Evolutionary conservation across 2,113 vertebrate genomes (phyloP).

Genomic region (Oostethus manadensis): DNA sequence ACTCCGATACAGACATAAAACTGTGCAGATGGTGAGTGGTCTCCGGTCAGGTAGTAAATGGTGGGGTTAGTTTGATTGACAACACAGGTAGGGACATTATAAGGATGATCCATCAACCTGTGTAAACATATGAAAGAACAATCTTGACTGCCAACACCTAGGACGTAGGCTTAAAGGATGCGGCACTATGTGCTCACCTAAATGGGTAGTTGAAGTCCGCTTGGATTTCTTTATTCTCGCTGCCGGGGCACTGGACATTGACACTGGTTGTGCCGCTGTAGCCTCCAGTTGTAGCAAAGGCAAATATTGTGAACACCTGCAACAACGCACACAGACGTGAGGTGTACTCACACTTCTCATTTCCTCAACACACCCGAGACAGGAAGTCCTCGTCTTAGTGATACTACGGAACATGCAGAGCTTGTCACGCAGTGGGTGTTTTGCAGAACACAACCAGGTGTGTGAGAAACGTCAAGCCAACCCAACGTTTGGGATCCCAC

Average conservation of each 20-base stretch:
- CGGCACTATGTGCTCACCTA: conserved; percentile 54
- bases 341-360: conserved; percentile 18
- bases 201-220: conserved; percentile 86
- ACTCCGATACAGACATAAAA: conserved; percentile 90
- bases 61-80: conserved; percentile 3
- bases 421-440: too few relatives aligned
- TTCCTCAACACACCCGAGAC: background rate
- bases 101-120: conserved; percentile 76
- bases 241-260: conserved; percentile 68
- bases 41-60: conserved; percentile 70
- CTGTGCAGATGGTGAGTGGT: conserved; percentile 83
- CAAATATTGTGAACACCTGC: conserved; percentile 91
- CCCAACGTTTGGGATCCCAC: too few relatives aligned
- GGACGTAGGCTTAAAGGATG: background rate
- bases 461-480: too few relatives aligned
- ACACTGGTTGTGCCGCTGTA: conserved; percentile 80
- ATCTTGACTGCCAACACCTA: background rate
- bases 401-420: background rate
- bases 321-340: conserved; percentile 9
- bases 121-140: conserved; percentile 4
- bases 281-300: conserved; percentile 85
- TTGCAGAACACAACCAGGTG: too few relatives aligned
- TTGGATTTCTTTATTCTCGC: conserved; percentile 45
- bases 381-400: conserved; percentile 27
- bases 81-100: conserved; percentile 71